Conservation (phyloP, 2,888 invertebrate species). For the Leucophenga montana region DNA sequence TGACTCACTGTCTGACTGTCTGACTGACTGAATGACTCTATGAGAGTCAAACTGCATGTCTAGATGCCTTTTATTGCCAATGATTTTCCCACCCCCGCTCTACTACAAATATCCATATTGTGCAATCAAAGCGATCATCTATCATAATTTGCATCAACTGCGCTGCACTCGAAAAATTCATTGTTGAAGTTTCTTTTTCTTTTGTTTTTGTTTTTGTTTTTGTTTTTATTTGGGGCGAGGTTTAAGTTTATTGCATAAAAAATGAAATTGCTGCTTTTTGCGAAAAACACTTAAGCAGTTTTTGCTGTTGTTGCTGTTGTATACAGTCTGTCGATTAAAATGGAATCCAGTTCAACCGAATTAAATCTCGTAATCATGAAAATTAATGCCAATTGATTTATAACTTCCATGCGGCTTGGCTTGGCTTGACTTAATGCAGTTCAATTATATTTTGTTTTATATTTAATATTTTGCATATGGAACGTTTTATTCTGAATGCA, state of each 20-base stretch:
- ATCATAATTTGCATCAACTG: slow-evolving; percentile 17
- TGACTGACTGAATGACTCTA: neutral
- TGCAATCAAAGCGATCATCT: slow-evolving; percentile 16
- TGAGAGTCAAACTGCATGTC: too few relatives aligned
- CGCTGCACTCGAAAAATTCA: neutral
- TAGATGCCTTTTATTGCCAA: too few relatives aligned
- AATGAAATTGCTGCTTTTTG: neutral
- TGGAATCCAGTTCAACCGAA: neutral
- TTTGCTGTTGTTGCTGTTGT: neutral
- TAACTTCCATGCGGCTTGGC: slow-evolving; percentile 2
- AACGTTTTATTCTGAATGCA: too few relatives aligned
- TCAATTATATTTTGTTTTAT: neutral
- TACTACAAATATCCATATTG: neutral
- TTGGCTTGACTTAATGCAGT: slow-evolving; percentile 8
- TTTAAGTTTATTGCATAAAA: neutral
- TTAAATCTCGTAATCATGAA: slow-evolving; percentile 8
- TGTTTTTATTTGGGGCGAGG: neutral
- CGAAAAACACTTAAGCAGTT: neutral
- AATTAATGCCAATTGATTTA: slow-evolving; percentile 27
- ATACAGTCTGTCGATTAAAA: neutral
- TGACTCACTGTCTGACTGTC: neutral
- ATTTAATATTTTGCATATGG: too few relatives aligned
- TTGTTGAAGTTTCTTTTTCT: too few relatives aligned
- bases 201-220: neutral
- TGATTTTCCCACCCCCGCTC: too few relatives aligned